Base-by-base conservation (phyloP, 2,113 vertebrate genomes). In the Melanerpes formicivorus region DNA sequence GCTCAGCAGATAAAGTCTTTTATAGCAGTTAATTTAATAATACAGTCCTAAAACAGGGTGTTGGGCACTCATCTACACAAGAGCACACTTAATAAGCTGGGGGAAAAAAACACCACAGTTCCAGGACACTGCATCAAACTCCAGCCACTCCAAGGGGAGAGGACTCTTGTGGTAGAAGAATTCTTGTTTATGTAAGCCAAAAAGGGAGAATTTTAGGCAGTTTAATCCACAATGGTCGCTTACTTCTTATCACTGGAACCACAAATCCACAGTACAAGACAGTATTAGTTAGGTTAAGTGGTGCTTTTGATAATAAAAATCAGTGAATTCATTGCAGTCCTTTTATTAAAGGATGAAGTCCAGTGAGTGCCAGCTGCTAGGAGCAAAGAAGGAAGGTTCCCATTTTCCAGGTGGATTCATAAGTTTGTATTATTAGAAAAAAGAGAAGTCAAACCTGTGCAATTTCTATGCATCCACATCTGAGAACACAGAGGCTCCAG, bases 11-110 rank as follows among this genome's bases (percentile, higher is more conserved):
- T 96, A 96, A 96, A 92, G 91, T 97, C 82, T 87, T 97, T 97
- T 98, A 98, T 98, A 95, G 94, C 64, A 96, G 97, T 88, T 60
- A 97, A 96, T 92, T 95, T 93, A 97, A 95, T 93, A 85, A 96
- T 91, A 97, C 95, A 96, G 94, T 96, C 95, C 96, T 94, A 95
- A 94, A 95, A 79, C 75, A 92, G 89, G 94, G 87, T 93, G 92
- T 83, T 69, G 62, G 90, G 90, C 87, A 78, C 88, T 92, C 93
- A 96, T 84, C 95, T 96, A 88, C 87, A 95, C 88, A 78, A 96
- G 71, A 88, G 96, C 95, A 97, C 83, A 93, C 78, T 88, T 94
- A 93, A 77, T 87, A 93, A 92, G 87, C 87, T 73, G 71, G 50
- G 90, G 55, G n/a, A 70, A 78, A 34, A 34, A 60, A 88, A 95